A percentile compares a stretch with the other conserved stretches of the same genome.
phyloP scores from a whole-genome alignment of 2,797 vertebrate genomes.

The Poeciliopsis presidionis region DNA sequence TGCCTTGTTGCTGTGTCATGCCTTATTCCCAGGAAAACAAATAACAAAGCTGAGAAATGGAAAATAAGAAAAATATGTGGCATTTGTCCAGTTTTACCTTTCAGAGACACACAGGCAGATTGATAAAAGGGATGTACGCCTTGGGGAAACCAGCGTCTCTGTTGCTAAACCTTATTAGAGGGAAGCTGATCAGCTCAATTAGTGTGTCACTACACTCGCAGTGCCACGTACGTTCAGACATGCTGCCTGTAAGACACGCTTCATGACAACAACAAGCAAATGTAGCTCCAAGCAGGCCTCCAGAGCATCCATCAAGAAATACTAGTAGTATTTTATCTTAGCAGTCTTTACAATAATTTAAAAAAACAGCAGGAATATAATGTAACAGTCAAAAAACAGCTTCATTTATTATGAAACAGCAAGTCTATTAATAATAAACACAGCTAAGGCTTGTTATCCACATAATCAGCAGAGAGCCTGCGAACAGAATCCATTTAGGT shows the following conservation, averaged over 20 bases:
- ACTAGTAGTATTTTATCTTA: neutral
- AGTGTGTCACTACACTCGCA: constrained; percentile 38
- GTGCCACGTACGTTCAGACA: constrained; percentile 8
- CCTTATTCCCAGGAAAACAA: neutral
- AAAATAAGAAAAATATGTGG: neutral
- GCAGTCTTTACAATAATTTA: neutral
- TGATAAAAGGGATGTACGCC: constrained; percentile 55
- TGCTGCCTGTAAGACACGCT: constrained; percentile 12
- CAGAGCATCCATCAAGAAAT: neutral
- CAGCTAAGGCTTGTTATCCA: constrained; percentile 40
- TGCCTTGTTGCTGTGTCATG: neutral
- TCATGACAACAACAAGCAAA: constrained; percentile 21
- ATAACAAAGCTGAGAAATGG: neutral
- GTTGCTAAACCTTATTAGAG: constrained; percentile 72
- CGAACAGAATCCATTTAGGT: constrained; percentile 44
- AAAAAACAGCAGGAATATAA: neutral
- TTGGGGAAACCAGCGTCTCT: constrained; percentile 56
- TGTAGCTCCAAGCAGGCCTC: constrained; percentile 6
- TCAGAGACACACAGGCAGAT: constrained; percentile 21
- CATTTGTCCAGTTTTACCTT: neutral
- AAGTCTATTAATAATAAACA: constrained; percentile 29
- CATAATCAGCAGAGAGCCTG: constrained; percentile 42
- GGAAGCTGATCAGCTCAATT: constrained; percentile 68
- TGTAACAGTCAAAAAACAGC: neutral
- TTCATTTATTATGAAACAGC: constrained; percentile 7